Base-by-base conservation (phyloP, 2,888 invertebrate genomes). In the Machimus atricapillus region DNA sequence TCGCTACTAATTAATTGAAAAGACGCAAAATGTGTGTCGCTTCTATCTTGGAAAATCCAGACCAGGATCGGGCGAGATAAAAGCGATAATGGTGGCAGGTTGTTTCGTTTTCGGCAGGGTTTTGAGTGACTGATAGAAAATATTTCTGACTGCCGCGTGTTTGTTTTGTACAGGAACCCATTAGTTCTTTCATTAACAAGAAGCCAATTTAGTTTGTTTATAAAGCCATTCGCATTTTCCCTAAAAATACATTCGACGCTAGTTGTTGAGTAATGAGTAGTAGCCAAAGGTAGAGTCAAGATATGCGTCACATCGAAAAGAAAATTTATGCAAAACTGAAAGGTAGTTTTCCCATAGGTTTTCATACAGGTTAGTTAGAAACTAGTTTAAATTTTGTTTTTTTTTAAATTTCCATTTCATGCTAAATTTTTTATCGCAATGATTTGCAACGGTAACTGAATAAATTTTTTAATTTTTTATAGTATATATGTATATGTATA, bases 1-100 rank as follows among this genome's bases (percentile, higher is more conserved):
- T 81, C 37, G 34, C 31, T 46, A 56, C 56, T 81, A 81, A 81
- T 81, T 81, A 81, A 81, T 81, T 81, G 56, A 81, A 56, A 40
- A 52, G 52, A 31, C 31, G 81, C 31, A 81, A 56, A 40, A 66
- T 66, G 19, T 66, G 27, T 66, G 66, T 66, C 66, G n/a, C 66
- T 27, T 23, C 66, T 66, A 66, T 66, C 66, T 66, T 66, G 27
- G 9, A 3, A 66, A 66, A 12, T 19, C 66, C 27, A 66, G 66
- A n/a, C 66, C 66, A 23, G 27, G 27, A 66, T 66, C 66, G 12
- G 66, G 27, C 12, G 27, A 66, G 66, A 66, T 66, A 23, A 66
- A 66, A 66, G 66, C 27, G 23, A 23, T 23, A 12, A 19, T 23
- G 23, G 66, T 66, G 66, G 23, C 27, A 66, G 66, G 66, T 66